A percentile compares a stretch with the other conserved stretches of the same genome.
phyloP scores from a whole-genome alignment of 64 coral and sea anemone species.

The Pocillopora verrucosa region DNA sequence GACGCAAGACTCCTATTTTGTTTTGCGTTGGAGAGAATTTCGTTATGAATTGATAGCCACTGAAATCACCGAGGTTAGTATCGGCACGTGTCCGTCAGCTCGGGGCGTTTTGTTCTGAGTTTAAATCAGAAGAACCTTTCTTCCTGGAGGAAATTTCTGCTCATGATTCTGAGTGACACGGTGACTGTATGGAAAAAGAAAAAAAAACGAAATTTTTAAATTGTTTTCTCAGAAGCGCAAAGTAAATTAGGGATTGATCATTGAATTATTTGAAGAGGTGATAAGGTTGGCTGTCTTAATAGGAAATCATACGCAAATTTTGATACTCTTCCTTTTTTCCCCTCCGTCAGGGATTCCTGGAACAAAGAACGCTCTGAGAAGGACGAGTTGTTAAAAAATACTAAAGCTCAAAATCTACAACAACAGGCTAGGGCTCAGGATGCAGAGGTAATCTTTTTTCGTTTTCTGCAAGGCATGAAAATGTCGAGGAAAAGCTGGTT shows the following conservation, averaged over 20 bases:
- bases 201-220: no score
- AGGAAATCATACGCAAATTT: not conserved
- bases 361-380: conserved; percentile 57
- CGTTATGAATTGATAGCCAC: not conserved
- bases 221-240: no score
- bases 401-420: conserved; percentile 19
- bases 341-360: conserved; percentile 4
- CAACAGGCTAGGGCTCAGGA: conserved; percentile 82
- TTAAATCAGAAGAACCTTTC: no score
- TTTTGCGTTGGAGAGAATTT: not conserved
- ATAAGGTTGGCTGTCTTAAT: no score
- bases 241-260: no score
- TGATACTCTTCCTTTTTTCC: not conserved
- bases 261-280: no score
- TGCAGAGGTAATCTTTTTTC: conserved; percentile 59
- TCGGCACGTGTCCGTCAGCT: no score
- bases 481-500: not conserved
- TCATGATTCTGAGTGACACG: no score
- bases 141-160: no score
- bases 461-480: not conserved
- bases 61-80: no score
- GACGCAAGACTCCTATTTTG: not conserved
- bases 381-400: conserved; percentile 38
- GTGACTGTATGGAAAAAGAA: no score
- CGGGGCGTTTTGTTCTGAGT: no score